Evolutionary conservation across 2,797 vertebrate species (phyloP), one percentile per base, ranked within the genome.

Genomic region (Vespertilio murinus): DNA sequence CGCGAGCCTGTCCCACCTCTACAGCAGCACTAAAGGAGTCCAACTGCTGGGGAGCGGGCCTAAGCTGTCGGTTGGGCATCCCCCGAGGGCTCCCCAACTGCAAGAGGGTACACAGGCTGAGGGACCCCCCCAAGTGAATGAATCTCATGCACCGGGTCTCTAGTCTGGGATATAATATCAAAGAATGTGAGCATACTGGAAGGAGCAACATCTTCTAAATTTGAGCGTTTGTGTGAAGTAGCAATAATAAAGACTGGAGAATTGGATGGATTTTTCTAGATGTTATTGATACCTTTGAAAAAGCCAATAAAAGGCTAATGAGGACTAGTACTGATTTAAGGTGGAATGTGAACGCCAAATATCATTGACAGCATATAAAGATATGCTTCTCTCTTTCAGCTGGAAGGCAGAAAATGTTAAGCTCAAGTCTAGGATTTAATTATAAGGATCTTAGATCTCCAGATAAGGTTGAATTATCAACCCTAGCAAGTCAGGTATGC

Each of bases 171-270:
- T 85, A 28, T 65, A 10, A 71, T 81, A 73, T 38, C 79, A 91
- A n/a, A 86, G 6, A 38, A 71, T 67, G 25, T 20, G 23, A 74
- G 64, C 6, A 74, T 6, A 18, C n/a, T 82, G 42, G 10, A 10
- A 78, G 14, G 14, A 40, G 23, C 22, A 82, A 16, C 28, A 56
- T 61, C n/a, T 91, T 81, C 25, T 61, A 52, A 7, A 17, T 92
- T 93, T 90, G 61, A 96, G 10, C 23, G 52, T 74, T 93, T 89
- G 70, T 74, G 20, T 91, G 25, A 94, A 91, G 20, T 83, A 71
- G 47, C 84, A 82, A 91, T 69, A 52, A 35, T 80, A 61, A 84
- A 12, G 30, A 71, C 22, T 80, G 67, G 28, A 49, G 30, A 82
- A 65, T 22, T 52, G 23, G 25, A 40, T 83, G 80, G 30, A n/a